Evolutionary conservation across 2,888 invertebrate genomes (phyloP).

Genomic region (Cosmia pyralina): DNA sequence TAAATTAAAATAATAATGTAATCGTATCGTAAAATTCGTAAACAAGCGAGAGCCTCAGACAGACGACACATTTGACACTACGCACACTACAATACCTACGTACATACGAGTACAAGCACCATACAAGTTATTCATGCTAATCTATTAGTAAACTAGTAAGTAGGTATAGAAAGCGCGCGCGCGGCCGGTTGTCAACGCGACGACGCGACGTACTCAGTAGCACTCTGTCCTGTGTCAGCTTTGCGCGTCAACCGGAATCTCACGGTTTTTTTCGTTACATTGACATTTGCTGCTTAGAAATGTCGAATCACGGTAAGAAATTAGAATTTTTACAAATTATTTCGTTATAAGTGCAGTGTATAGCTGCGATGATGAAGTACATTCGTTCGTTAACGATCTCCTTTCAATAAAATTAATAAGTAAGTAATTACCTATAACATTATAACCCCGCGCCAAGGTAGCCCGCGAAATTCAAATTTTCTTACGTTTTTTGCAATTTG

Average conservation of each 20-base stretch:
- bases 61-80: conserved; percentile 27
- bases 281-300: conserved; percentile 10
- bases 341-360: background rate
- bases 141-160: too few relatives aligned
- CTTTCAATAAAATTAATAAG: background rate
- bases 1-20: too few relatives aligned
- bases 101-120: too few relatives aligned
- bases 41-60: too few relatives aligned
- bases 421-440: too few relatives aligned
- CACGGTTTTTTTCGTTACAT: background rate
- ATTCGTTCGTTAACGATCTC: background rate
- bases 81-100: too few relatives aligned
- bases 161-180: conserved; percentile 31
- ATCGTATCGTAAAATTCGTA: too few relatives aligned
- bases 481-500: too few relatives aligned
- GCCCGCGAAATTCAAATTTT: too few relatives aligned
- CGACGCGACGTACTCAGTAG: background rate
- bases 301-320: conserved; percentile 51
- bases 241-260: conserved; percentile 10
- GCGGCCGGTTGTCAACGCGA: conserved; percentile 11
- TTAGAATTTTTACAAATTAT: background rate
- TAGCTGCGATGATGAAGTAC: background rate
- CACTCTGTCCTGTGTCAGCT: conserved; percentile 3
- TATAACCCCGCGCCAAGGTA: too few relatives aligned
- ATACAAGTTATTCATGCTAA: conserved; percentile 3